phyloP scores from a whole-genome alignment of 2,797 vertebrate species.

The Danio aesculapii region DNA sequence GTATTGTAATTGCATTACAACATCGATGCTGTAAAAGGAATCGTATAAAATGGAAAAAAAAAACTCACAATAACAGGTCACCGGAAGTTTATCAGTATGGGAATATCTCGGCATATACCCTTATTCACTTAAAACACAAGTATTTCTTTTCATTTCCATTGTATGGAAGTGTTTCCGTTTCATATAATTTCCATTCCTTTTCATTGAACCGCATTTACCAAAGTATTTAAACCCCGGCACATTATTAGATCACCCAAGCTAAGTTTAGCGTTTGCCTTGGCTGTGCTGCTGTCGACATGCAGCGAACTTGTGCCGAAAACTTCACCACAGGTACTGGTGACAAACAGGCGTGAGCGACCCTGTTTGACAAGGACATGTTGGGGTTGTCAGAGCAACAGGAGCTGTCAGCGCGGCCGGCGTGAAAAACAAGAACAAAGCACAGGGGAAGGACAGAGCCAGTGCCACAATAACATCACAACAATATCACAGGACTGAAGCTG shows the following conservation, averaged over 20 bases:
- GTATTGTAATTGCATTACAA: no score
- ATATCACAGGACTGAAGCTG: slow-evolving; percentile 38
- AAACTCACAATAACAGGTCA: no score
- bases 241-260: slow-evolving; percentile 8
- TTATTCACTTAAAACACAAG: neutral
- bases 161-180: no score
- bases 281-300: slow-evolving; percentile 33
- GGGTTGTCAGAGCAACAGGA: slow-evolving; percentile 60
- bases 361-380: slow-evolving; percentile 56
- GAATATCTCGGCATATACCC: no score
- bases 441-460: slow-evolving; percentile 35
- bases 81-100: no score
- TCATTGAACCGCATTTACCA: neutral
- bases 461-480: slow-evolving; percentile 50
- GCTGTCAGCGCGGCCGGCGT: slow-evolving; percentile 45
- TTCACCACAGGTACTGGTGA: slow-evolving; percentile 50
- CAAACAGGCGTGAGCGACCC: slow-evolving; percentile 54
- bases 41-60: no score
- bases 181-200: no score
- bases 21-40: no score
- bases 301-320: slow-evolving; percentile 20
- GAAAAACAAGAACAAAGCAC: slow-evolving; percentile 44
- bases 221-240: neutral
- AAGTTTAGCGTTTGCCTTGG: slow-evolving; percentile 31
- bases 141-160: neutral